Conservation (phyloP, 2,113 vertebrate genomes). For the Cebus imitator region DNA sequence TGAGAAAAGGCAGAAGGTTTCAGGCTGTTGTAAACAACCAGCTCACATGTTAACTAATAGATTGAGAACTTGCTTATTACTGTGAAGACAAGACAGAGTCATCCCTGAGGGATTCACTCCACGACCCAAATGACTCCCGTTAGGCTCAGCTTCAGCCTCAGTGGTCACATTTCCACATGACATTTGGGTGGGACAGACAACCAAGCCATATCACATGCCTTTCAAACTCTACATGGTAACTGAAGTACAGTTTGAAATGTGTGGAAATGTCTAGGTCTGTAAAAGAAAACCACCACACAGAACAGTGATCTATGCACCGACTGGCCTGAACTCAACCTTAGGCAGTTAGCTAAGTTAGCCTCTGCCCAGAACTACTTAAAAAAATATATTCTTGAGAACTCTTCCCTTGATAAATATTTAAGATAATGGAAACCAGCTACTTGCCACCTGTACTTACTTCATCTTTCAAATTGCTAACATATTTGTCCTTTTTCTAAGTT, state of each 20-base stretch:
- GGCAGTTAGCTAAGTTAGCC: background rate
- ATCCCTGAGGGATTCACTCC: no score
- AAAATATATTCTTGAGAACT: background rate
- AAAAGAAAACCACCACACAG: background rate
- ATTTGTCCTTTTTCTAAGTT: background rate
- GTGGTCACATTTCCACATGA: no score
- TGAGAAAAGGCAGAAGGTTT: no score
- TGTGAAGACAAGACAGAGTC: no score
- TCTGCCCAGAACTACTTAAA: background rate
- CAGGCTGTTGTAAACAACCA: no score
- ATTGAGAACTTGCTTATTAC: no score
- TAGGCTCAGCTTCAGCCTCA: no score
- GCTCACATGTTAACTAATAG: no score
- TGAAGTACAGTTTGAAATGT: background rate
- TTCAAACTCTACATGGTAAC: background rate
- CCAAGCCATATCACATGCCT: background rate
- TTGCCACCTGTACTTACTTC: background rate
- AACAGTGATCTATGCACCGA: background rate
- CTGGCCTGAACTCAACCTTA: background rate
- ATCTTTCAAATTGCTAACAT: constrained; percentile 1
- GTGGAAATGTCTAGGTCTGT: background rate
- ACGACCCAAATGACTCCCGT: no score
- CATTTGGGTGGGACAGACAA: no score
- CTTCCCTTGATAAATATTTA: background rate
- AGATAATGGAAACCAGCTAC: background rate